Evolutionary conservation across 2,888 invertebrate genomes (phyloP), one percentile per base, ranked within the genome.

Genomic region (Ectemnius lituratus): DNA sequence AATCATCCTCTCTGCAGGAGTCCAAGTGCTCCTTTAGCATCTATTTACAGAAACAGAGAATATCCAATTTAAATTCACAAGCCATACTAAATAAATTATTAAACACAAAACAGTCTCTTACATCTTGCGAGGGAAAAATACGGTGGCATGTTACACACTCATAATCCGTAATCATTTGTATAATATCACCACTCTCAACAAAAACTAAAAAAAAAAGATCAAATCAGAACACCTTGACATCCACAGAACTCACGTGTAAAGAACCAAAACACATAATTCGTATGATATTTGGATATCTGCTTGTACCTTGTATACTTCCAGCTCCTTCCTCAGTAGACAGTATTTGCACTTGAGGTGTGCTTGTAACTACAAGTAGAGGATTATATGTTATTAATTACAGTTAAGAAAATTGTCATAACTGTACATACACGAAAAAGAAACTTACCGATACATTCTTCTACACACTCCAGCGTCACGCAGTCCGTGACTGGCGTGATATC

Each of bases 101-200:
- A n/a, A 52, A 68, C 27, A 47, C 61, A 27, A 56, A 14, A 11
- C 46, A 16, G n/a, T 49, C 2, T 58, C 67, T 71, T 85, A 90
- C 90, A 73, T 86, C 84, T 72, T 89, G 84, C 37, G 86, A 86
- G 63, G 86, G 87, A 72, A 90, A 90, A 58, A 90, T 81, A 56
- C 90, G 86, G 14, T 87, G 89, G 71, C 90, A 90, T 1, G 90
- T 90, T 13, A 90, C 90, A 77, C 90, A 90, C 60, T 89, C 88
- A 73, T 88, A 89, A 75, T 89, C 88, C 46, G 86, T 88, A 65
- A 87, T 81, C 49, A 90, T 81, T 69, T 87, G 82, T 77, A 89
- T 82, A 72, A 89, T 84, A 61, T 88, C 84, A 62, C 83, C 83
- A 71, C 82, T 85, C 70, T 86, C 84, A 28, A 86, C 72, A 62